These are phyloP conservation scores for Laterallus jamaicensis DNA, from an alignment of 2,113 vertebrate genomes.

Conservation along the genomic window DNA sequence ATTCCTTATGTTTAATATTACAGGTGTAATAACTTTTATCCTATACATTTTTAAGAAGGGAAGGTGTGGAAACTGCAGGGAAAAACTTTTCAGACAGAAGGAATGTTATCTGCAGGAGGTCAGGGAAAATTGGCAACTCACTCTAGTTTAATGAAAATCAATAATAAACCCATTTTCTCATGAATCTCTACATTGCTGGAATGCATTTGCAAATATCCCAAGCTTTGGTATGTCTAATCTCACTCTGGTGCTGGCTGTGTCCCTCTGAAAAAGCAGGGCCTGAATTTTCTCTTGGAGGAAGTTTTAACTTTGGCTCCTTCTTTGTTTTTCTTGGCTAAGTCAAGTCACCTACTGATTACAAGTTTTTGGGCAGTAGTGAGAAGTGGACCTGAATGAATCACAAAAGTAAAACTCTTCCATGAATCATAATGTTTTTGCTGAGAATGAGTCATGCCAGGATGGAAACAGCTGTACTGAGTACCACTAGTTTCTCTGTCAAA, in stretches of 20 bases:
- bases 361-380: not conserved
- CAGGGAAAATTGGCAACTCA: not conserved
- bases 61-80: not conserved
- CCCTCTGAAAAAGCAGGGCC: not conserved
- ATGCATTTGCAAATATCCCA: not conserved
- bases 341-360: constrained; percentile 10
- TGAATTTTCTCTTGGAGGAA: not conserved
- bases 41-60: not conserved
- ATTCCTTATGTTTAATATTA: not conserved
- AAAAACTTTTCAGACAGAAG: not conserved
- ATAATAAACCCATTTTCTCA: not conserved
- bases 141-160: not conserved
- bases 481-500: not conserved
- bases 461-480: not conserved
- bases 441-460: constrained; percentile 37
- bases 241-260: not conserved
- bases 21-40: not conserved
- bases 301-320: not conserved
- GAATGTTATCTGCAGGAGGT: not conserved
- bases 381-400: constrained; percentile 51
- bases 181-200: not conserved
- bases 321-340: not conserved
- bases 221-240: not conserved
- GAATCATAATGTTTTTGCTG: constrained; percentile 35
- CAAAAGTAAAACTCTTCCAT: not conserved